Conservation (phyloP, 2,888 invertebrate species). For the Lasioglossum oenotherae region DNA sequence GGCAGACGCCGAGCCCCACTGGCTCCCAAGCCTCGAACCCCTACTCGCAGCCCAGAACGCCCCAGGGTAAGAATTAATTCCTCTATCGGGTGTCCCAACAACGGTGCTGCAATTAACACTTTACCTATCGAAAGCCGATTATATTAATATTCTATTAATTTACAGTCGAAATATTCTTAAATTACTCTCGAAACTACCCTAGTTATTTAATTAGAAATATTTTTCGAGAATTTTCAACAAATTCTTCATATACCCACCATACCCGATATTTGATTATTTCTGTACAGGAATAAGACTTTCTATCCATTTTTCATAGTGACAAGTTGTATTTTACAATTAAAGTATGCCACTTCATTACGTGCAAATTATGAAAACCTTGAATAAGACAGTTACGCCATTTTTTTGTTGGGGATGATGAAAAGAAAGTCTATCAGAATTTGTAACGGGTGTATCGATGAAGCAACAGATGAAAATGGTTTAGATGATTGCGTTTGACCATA, state of each 20-base stretch:
- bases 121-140: not conserved
- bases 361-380: no score
- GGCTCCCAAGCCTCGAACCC: constrained; percentile 75
- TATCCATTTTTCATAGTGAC: no score
- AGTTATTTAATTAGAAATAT: no score
- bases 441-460: not conserved
- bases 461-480: not conserved
- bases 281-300: no score
- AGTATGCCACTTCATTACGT: not conserved
- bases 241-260: no score
- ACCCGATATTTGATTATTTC: no score
- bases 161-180: no score
- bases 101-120: not conserved
- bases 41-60: constrained; percentile 74
- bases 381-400: not conserved
- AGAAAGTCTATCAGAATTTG: not conserved
- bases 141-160: no score
- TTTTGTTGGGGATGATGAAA: not conserved
- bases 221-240: no score
- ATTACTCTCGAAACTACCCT: no score
- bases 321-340: no score
- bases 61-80: constrained; percentile 63
- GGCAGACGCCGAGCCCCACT: constrained; percentile 82
- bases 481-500: not conserved
- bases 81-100: not conserved